A percentile compares a stretch with the other conserved stretches of the same genome.
phyloP scores from a whole-genome alignment of 2,797 vertebrate species.

The Lepilemur septentrionalis region DNA sequence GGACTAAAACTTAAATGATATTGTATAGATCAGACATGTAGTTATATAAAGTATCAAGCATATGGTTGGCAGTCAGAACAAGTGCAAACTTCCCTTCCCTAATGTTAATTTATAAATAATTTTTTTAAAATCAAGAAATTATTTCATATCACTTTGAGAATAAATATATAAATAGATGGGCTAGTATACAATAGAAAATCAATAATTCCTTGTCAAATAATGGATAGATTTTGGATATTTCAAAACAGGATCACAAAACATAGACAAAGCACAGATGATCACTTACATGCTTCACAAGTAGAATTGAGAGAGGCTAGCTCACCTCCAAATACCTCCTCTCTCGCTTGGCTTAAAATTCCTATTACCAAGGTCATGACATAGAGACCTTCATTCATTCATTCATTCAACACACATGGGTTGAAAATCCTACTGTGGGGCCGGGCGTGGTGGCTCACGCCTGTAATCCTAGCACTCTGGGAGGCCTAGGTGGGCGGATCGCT shows the following conservation, averaged over 20 bases:
- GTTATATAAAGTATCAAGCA: background rate
- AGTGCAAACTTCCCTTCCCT: background rate
- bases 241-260: background rate
- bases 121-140: background rate
- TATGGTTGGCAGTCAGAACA: background rate
- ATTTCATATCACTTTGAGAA: background rate
- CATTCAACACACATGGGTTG: background rate
- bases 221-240: conserved; percentile 12
- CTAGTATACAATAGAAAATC: background rate
- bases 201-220: background rate
- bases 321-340: background rate
- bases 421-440: background rate
- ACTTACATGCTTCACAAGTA: background rate
- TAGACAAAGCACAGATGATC: background rate
- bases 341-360: background rate
- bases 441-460: too few species aligned
- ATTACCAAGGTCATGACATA: background rate
- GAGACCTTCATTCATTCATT: background rate
- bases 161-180: background rate
- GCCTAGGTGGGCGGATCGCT: too few species aligned
- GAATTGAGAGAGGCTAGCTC: background rate
- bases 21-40: background rate
- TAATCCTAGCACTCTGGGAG: too few species aligned
- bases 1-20: background rate
- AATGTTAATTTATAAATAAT: background rate